Conservation (phyloP, 2,113 vertebrate genomes). For the Crotalus viridis region DNA sequence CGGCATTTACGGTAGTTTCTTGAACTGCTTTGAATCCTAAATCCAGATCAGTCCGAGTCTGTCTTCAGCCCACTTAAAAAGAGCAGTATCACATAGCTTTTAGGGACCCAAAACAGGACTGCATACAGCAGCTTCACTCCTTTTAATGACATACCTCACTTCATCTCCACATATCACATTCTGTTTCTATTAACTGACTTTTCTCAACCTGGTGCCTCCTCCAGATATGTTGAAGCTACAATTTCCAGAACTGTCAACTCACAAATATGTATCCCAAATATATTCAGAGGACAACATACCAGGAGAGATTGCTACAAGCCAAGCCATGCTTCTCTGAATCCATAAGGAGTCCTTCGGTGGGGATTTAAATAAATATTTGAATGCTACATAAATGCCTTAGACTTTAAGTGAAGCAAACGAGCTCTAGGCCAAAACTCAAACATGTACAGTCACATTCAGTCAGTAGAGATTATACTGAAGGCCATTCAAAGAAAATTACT, state of each 20-base stretch:
- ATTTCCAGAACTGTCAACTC: not conserved
- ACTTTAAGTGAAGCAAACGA: constrained; percentile 30
- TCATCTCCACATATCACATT: not conserved
- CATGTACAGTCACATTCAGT: constrained; percentile 39
- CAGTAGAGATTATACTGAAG: constrained; percentile 58
- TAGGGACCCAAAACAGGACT: constrained; percentile 28
- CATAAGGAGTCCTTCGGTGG: constrained; percentile 37
- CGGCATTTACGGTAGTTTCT: not conserved
- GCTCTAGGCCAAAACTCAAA: constrained; percentile 53
- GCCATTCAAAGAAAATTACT: constrained; percentile 30
- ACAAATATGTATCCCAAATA: not conserved
- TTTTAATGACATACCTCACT: accelerated
- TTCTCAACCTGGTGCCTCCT: not conserved
- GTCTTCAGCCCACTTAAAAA: constrained; percentile 4
- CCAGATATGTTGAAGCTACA: not conserved
- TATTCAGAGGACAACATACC: not conserved
- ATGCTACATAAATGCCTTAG: constrained; percentile 44
- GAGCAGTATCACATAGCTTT: constrained; percentile 26
- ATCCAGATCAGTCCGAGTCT: not conserved
- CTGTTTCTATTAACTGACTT: not conserved
- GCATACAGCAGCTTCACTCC: constrained; percentile 14
- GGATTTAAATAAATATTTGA: constrained; percentile 59
- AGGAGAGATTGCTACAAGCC: not conserved
- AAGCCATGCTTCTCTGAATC: constrained; percentile 26
- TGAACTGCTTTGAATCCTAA: not conserved